These are phyloP conservation scores for Drosophila dives DNA, from an alignment of 2,888 invertebrate genomes.

Conservation along the genomic window DNA sequence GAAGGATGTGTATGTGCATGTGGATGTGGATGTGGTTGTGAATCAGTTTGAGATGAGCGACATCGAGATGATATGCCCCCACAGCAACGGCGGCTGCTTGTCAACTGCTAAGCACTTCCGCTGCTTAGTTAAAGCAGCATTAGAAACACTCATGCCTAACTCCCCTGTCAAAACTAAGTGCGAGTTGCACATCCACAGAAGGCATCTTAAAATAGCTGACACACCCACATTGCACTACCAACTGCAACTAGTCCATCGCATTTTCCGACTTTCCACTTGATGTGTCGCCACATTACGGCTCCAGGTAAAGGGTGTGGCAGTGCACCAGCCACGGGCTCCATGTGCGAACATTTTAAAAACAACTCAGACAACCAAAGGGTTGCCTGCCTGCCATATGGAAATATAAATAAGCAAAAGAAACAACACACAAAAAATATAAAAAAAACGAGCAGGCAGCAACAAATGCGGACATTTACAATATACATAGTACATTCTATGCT, in stretches of 20 bases:
- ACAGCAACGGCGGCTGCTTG: constrained; percentile 27
- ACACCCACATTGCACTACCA: constrained; percentile 23
- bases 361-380: constrained; percentile 54
- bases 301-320: constrained; percentile 30
- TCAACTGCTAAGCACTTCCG: constrained; percentile 55
- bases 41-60: background rate
- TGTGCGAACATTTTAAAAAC: constrained; percentile 41
- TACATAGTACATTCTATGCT: constrained; percentile 19
- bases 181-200: constrained; percentile 20
- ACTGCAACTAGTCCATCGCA: constrained; percentile 32
- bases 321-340: constrained; percentile 21
- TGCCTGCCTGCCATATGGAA: constrained; percentile 40
- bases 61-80: constrained; percentile 6
- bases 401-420: constrained; percentile 36
- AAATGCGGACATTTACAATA: constrained; percentile 38
- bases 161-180: constrained; percentile 48
- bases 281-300: constrained; percentile 32
- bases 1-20: constrained; percentile 35
- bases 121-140: constrained; percentile 49
- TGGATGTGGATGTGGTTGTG: background rate
- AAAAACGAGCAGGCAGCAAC: constrained; percentile 34
- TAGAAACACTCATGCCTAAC: constrained; percentile 12
- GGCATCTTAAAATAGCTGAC: constrained; percentile 57
- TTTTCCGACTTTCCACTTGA: constrained; percentile 20
- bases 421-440: constrained; percentile 5